Evolutionary conservation across 92 coral and sea anemone genomes (phyloP), one percentile per base, ranked within the genome.

Genomic region (Epizoanthus scotinus): DNA sequence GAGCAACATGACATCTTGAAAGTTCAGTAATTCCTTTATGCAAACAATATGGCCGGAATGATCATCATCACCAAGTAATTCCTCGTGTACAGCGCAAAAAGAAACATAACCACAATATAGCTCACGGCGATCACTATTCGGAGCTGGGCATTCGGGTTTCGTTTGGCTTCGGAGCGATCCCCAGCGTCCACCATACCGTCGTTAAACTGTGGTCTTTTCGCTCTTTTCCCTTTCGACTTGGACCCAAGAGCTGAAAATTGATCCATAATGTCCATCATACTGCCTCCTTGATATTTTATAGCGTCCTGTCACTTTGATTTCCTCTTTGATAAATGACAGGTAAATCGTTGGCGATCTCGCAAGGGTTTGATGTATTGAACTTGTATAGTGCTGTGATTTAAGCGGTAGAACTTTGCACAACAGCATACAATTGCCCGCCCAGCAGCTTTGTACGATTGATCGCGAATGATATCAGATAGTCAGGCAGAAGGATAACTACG

Each of bases 151-250:
- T 89, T 83, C 40, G 88, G 83, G 22, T 86, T 91, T 75, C 90
- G 88, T 83, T 87, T 90, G 29, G 94, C 94, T 27, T 83, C 90
- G 13, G 81, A 58, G 13, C 97, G 91, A 69, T 92, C 97, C 0
- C 97, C 89, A 2, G 97, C 97, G 40, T 92, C 97, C 27, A 92
- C 89, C 92, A 92, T 80, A 34, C 97, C 97, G 78, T 92, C 97
- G 27, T 92, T 85, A 55, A 92, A 92, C 64, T 87, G 92, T 7
- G 86, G 89, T 70, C 90, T 92, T 79, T 83, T 90, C 0, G 85
- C 67, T 77, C 88, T 92, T 73, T 87, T 91, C 50, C 79, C 85
- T 28, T 87, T 87, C 31, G 67, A 54, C 83, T 86, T 82, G 15
- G 85, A 63, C 49, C 97, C 91, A 17, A 84, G 92, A 19, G 91